Percentiles rank a stretch among this genome's conserved stretches.
phyloP scores from a whole-genome alignment of 2,888 invertebrate genomes.

The Apomyelois bistriatella region DNA sequence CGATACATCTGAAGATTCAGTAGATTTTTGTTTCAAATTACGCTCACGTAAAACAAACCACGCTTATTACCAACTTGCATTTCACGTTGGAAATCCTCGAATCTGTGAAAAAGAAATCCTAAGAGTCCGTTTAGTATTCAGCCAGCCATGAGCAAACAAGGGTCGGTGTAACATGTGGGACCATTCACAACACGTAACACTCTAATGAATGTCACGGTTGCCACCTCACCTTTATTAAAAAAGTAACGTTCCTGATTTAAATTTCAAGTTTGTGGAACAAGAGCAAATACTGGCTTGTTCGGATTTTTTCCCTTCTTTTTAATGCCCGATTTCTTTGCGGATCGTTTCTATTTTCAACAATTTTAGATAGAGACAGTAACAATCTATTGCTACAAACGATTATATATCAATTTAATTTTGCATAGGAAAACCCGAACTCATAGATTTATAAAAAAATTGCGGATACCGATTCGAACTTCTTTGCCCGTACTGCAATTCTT shows the following conservation, averaged over 20 bases:
- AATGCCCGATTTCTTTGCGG: not conserved
- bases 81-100: constrained; percentile 14
- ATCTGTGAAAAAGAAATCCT: constrained; percentile 22
- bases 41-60: constrained; percentile 7
- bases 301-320: not conserved
- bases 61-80: constrained; percentile 18
- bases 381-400: too few species aligned
- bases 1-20: not conserved
- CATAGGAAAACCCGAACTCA: too few species aligned
- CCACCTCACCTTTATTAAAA: constrained; percentile 14
- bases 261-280: constrained; percentile 8
- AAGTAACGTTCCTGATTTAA: constrained; percentile 12
- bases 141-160: constrained; percentile 28
- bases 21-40: not conserved
- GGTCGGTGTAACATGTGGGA: constrained; percentile 28
- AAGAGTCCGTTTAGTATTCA: constrained; percentile 28
- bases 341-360: not conserved
- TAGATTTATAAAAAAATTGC: too few species aligned
- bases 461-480: too few species aligned
- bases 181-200: constrained; percentile 29
- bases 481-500: too few species aligned
- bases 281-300: constrained; percentile 1
- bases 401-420: too few species aligned
- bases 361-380: too few species aligned
- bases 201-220: constrained; percentile 20